These are phyloP conservation scores for Pseudorhiza aurosa DNA, from an alignment of 30 jellyfish, hydroid and myxozoan genomes.

Conservation along the genomic window DNA sequence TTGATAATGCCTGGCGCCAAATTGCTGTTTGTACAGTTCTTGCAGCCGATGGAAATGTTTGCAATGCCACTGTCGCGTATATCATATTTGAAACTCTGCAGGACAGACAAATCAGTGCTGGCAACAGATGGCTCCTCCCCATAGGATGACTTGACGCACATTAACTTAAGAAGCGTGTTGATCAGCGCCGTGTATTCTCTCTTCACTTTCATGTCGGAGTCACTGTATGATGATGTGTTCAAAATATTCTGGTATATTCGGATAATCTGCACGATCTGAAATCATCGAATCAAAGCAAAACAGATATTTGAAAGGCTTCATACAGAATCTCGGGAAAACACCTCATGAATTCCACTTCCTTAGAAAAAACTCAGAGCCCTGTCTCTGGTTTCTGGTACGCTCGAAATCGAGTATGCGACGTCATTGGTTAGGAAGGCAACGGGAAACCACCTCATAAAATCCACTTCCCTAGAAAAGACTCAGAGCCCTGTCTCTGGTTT, in stretches of 20 bases:
- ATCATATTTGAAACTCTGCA: constrained; percentile 60
- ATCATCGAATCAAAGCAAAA: no score
- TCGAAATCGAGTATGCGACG: no score
- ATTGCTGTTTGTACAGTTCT: constrained; percentile 16
- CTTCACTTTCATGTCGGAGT: constrained; percentile 62
- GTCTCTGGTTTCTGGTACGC: no score
- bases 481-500: no score
- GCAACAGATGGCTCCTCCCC: constrained; percentile 62
- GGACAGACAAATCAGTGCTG: constrained; percentile 25
- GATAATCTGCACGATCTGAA: constrained; percentile 56
- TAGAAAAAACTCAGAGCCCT: no score
- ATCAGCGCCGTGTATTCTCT: constrained; percentile 58
- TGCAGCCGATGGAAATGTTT: constrained; percentile 27
- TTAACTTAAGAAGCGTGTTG: constrained; percentile 32
- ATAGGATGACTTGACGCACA: constrained; percentile 67
- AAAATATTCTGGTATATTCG: constrained; percentile 60
- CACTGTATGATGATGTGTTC: constrained; percentile 35
- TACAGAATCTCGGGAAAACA: no score
- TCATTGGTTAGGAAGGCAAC: no score
- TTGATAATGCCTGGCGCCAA: constrained; percentile 9
- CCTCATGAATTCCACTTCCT: no score
- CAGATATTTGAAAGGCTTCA: no score
- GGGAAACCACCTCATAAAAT: no score
- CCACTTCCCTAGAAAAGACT: no score
- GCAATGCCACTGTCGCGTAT: constrained; percentile 29